A percentile compares a stretch with the other conserved stretches of the same genome.
These are phyloP conservation scores for Acanthiza pusilla DNA, from an alignment of 2,797 vertebrate species.

Conservation along the genomic window DNA sequence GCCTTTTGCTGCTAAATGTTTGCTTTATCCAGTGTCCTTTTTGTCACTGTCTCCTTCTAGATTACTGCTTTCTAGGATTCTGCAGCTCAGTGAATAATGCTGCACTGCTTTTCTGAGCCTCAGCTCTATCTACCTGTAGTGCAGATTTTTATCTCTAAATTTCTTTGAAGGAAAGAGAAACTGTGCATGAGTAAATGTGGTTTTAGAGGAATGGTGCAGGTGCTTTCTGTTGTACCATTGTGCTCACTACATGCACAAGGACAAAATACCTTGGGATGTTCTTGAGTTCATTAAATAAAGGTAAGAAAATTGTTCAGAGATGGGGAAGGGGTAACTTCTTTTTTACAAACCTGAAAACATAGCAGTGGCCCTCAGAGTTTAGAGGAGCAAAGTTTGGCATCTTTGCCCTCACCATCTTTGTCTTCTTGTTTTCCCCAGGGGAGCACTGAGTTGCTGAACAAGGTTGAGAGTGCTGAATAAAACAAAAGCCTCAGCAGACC, in stretches of 20 bases:
- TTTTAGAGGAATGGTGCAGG: background rate
- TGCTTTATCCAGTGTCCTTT: background rate
- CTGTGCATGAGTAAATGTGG: background rate
- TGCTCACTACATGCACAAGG: background rate
- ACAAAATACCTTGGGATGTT: background rate
- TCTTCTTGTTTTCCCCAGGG: background rate
- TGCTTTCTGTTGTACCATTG: background rate
- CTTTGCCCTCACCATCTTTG: background rate
- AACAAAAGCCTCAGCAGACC: background rate
- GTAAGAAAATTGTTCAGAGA: background rate
- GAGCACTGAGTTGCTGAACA: rapidly evolving
- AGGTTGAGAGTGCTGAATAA: background rate
- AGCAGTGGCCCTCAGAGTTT: background rate
- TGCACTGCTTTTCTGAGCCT: background rate
- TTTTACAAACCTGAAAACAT: background rate
- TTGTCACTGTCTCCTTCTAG: background rate
- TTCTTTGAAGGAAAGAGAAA: background rate
- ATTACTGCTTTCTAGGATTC: background rate
- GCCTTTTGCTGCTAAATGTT: background rate
- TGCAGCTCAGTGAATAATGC: background rate
- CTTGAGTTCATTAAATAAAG: background rate
- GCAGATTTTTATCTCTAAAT: background rate
- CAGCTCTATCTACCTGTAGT: background rate
- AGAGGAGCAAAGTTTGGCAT: background rate
- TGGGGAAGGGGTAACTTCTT: background rate